phyloP scores from a whole-genome alignment of 2,113 vertebrate species.

The Anhinga rufa region DNA sequence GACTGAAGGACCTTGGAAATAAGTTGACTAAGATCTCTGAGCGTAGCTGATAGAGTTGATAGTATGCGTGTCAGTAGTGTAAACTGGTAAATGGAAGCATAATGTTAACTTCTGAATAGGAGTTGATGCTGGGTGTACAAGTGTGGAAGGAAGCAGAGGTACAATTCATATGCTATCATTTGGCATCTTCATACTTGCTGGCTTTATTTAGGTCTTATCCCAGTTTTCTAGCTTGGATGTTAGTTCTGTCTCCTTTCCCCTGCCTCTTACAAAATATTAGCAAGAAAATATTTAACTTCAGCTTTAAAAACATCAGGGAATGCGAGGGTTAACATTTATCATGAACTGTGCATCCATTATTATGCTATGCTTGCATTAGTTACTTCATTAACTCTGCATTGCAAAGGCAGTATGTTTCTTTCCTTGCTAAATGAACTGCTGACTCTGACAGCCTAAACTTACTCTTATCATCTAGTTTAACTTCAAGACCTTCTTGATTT shows the following conservation, averaged over 20 bases:
- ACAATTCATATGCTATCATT: background rate
- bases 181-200: background rate
- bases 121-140: background rate
- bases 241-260: background rate
- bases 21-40: background rate
- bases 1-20: background rate
- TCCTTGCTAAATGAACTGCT: background rate
- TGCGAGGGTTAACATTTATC: background rate
- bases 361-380: background rate
- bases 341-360: background rate
- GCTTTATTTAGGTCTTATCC: background rate
- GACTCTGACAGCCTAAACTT: background rate
- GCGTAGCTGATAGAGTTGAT: background rate
- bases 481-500: background rate
- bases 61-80: too few relatives aligned
- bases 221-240: background rate
- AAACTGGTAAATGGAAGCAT: background rate
- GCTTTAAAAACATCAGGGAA: background rate
- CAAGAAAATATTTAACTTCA: background rate
- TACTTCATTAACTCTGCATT: constrained; percentile 22
- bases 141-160: background rate
- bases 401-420: background rate
- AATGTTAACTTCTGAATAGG: background rate
- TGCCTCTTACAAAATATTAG: background rate
- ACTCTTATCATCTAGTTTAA: background rate